Evolutionary conservation across 2,113 vertebrate species (phyloP), one percentile per base, ranked within the genome.

Genomic region (Psammodynastes pulverulentus): DNA sequence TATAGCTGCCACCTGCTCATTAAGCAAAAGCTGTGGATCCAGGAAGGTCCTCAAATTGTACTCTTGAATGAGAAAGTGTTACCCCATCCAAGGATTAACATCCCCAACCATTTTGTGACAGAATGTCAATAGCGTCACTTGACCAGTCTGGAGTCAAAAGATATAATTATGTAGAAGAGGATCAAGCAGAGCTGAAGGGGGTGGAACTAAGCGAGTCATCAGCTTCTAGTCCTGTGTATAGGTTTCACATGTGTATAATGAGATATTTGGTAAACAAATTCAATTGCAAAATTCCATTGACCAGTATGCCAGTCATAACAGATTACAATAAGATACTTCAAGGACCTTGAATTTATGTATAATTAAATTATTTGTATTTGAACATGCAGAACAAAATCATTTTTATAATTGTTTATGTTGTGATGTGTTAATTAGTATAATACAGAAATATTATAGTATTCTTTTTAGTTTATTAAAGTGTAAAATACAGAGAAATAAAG

Each of bases 371-470:
- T 96, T 29, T 3, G 23, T 91, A 94, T 97, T 93, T 95, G 29
- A 93, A 93, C 93, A 97, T 92, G 89, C 62, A 58, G 97, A 97
- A 96, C 93, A 97, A 96, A 97, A 95, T 97, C 97, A 97, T 98
- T 98, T 98, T 97, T 97, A 97, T 98, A 95, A 98, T 97, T 93
- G 88, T 94, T 91, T 51, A 95, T 94, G 96, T 97, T 97, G 95
- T 90, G 92, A 94, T 97, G 96, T 97, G 94, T 97, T 97, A 97
- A 97, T 98, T 97, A 97, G 95, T 97, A 89, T 97, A 97, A 97
- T 96, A 97, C 29, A 67, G 13, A 67, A 67, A 67, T 15, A 13
- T 67, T 67, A 15, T n/a, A 67, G 12, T n/a, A 62, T 62, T 56
- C 1, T 56, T 56, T 67, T 67, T 67, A n/a, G 29, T 12, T 62